Conservation (phyloP, 1,140 invertebrate genomes). For the Rhizoglyphus robini region DNA sequence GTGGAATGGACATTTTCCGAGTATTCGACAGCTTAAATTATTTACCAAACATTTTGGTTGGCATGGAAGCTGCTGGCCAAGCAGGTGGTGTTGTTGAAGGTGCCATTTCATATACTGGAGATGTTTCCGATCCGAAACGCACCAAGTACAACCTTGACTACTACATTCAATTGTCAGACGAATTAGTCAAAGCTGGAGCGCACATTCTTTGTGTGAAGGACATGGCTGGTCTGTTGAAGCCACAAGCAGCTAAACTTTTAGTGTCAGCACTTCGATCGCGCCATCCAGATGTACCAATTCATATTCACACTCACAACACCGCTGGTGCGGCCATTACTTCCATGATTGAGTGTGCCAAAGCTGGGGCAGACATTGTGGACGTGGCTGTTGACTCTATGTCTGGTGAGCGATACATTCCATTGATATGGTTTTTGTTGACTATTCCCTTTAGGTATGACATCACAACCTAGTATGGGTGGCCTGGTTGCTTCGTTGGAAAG, state of each 20-base stretch:
- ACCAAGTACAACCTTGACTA: constrained; percentile 94
- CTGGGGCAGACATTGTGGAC: constrained; percentile 94
- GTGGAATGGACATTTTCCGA: constrained; percentile 96
- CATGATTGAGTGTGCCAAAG: constrained; percentile 83
- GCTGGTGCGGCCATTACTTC: constrained; percentile 82
- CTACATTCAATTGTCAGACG: constrained; percentile 77
- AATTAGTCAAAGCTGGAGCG: constrained; percentile 91
- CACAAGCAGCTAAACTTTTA: constrained; percentile 72
- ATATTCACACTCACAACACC: constrained; percentile 98
- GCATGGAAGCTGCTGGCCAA: constrained; percentile 95
- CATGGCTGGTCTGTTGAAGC: constrained; percentile 96
- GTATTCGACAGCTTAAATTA: constrained; percentile 99
- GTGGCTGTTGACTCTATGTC: constrained; percentile 98
- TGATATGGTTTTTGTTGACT: background rate
- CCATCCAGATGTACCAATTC: constrained; percentile 88
- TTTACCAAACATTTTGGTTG: constrained; percentile 86
- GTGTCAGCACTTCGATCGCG: constrained; percentile 74
- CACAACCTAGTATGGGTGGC: constrained; percentile 96
- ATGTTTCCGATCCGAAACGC: constrained; percentile 77
- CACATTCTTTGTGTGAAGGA: constrained; percentile 95
- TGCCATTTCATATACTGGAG: constrained; percentile 95
- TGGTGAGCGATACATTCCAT: background rate
- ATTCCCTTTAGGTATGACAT: constrained; percentile 61
- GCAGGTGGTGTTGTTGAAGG: constrained; percentile 95
- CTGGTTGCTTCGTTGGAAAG: constrained; percentile 70